Evolutionary conservation across 2,113 vertebrate genomes (phyloP).

Genomic region (Hipposideros armiger): DNA sequence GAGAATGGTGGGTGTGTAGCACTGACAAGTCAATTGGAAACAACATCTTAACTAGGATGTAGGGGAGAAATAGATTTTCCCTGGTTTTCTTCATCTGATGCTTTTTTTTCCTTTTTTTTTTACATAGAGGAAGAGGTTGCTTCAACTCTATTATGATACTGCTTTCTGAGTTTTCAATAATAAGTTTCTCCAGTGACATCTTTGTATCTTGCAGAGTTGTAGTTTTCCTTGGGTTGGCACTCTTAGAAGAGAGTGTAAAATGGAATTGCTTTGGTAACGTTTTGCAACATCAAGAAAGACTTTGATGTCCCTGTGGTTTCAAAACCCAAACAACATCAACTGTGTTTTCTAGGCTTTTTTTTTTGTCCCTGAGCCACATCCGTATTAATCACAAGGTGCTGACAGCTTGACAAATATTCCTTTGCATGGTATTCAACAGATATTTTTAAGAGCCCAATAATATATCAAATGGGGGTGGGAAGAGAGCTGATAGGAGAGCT

Average conservation of each 20-base stretch:
- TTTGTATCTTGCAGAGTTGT: slow-evolving; percentile 62
- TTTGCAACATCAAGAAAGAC: slow-evolving; percentile 76
- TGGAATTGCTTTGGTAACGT: slow-evolving; percentile 81
- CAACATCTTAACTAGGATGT: not conserved
- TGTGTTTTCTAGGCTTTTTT: slow-evolving; percentile 63
- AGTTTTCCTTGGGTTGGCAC: slow-evolving; percentile 59
- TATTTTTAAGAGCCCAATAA: slow-evolving; percentile 82
- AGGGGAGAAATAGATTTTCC: not conserved
- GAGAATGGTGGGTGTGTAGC: not conserved
- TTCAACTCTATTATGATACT: not conserved
- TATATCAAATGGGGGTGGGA: slow-evolving; percentile 61
- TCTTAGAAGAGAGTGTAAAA: slow-evolving; percentile 75
- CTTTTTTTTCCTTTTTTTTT: not conserved
- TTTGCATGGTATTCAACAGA: slow-evolving; percentile 75
- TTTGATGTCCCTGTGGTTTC: slow-evolving; percentile 79
- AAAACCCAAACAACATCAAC: slow-evolving; percentile 69
- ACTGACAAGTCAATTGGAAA: not conserved
- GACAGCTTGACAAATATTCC: slow-evolving; percentile 81
- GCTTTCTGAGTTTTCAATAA: slow-evolving; percentile 59
- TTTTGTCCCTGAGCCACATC: slow-evolving; percentile 42
- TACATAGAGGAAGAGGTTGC: slow-evolving; percentile 20
- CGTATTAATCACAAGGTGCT: slow-evolving; percentile 77
- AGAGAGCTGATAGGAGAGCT: slow-evolving; percentile 60
- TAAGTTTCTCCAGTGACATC: slow-evolving; percentile 55
- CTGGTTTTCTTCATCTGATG: not conserved